Evolutionary conservation across 1,140 invertebrate species (phyloP).

Genomic region (Bombus sibiricus): DNA sequence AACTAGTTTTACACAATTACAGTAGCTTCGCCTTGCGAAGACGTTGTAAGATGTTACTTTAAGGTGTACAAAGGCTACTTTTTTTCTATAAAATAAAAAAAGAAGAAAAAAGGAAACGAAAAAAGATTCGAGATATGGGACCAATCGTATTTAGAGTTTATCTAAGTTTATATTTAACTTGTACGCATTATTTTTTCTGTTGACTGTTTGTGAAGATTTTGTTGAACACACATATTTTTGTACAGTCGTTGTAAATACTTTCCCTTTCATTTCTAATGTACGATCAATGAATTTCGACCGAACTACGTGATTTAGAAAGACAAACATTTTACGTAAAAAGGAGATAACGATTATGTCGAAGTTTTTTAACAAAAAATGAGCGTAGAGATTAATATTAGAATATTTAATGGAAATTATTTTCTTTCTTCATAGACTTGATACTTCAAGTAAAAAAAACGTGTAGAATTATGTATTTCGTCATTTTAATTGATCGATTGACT

Average conservation of each 20-base stretch:
- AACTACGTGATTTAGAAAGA: not conserved
- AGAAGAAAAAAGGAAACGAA: not conserved
- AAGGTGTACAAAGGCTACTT: slow-evolving; percentile 58
- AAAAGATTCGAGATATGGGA: slow-evolving; percentile 55
- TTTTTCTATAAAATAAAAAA: slow-evolving; percentile 18
- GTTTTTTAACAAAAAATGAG: not conserved
- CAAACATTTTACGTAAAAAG: not conserved
- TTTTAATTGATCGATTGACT: not conserved
- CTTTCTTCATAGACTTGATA: not conserved
- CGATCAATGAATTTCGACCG: not conserved
- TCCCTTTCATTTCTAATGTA: slow-evolving; percentile 38
- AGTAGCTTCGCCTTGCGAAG: slow-evolving; percentile 6
- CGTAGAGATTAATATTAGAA: not conserved
- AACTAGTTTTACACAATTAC: slow-evolving; percentile 30
- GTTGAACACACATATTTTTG: slow-evolving; percentile 33
- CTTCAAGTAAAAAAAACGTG: not conserved
- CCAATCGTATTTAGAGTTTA: slow-evolving; percentile 49
- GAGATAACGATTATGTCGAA: not conserved
- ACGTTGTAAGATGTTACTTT: slow-evolving; percentile 17
- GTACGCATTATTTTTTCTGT: slow-evolving; percentile 33
- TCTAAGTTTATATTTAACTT: slow-evolving; percentile 39
- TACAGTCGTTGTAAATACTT: slow-evolving; percentile 54
- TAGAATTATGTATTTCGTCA: not conserved
- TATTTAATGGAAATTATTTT: not conserved
- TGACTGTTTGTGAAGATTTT: slow-evolving; percentile 26